A percentile compares a stretch with the other conserved stretches of the same genome.
phyloP scores from a whole-genome alignment of 2,888 invertebrate genomes.

The Drosophila siamana region DNA sequence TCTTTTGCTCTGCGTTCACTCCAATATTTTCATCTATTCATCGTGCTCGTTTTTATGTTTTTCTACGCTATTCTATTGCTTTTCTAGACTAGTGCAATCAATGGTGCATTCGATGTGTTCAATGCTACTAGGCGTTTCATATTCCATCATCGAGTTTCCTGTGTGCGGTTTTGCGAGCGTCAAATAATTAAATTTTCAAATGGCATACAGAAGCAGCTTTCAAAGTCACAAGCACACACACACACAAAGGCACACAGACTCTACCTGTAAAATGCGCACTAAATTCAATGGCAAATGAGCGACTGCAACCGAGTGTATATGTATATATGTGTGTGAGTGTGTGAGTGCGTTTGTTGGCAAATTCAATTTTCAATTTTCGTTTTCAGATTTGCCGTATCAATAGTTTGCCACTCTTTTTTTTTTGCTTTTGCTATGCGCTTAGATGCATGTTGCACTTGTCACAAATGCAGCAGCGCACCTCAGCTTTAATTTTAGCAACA shows the following conservation, averaged over 20 bases:
- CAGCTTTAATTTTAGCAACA: conserved; percentile 47
- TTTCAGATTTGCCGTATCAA: conserved; percentile 55
- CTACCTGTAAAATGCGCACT: too few relatives aligned
- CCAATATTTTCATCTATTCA: not conserved
- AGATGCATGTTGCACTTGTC: conserved; percentile 43
- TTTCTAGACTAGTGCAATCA: conserved; percentile 27
- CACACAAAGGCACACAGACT: conserved; percentile 19
- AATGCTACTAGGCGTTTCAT: conserved; percentile 34
- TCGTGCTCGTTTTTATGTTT: not conserved
- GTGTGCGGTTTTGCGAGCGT: conserved; percentile 43
- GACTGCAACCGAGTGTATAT: conserved; percentile 31
- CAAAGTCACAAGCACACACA: conserved; percentile 56
- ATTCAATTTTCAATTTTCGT: conserved; percentile 74
- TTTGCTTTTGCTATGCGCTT: conserved; percentile 11
- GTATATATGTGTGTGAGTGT: too few relatives aligned
- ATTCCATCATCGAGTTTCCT: conserved; percentile 26
- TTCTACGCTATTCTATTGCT: not conserved
- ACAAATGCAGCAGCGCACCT: conserved; percentile 29
- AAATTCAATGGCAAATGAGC: conserved; percentile 72
- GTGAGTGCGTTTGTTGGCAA: too few relatives aligned
- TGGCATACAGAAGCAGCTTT: conserved; percentile 63
- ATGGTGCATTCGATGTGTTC: conserved; percentile 21
- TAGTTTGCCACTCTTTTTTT: conserved; percentile 22
- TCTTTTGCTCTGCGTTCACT: not conserved
- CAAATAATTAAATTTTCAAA: conserved; percentile 77